These are phyloP conservation scores for Palythoa grandiflora DNA, from an alignment of 92 coral and sea anemone genomes.

Conservation along the genomic window DNA sequence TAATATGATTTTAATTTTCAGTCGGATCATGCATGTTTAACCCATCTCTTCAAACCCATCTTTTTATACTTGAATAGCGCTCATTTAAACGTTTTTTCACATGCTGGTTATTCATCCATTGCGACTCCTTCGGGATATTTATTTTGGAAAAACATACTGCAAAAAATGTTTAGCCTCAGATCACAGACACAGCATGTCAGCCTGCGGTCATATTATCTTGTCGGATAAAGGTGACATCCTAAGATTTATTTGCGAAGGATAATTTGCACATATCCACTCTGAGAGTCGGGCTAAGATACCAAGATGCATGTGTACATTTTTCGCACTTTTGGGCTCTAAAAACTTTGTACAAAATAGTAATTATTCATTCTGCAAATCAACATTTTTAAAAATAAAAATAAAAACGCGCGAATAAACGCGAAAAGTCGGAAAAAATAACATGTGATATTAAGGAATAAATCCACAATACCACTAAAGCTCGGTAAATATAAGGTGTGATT, in stretches of 20 bases:
- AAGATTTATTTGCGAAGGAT: conserved; percentile 11
- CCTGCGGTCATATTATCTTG: neutral
- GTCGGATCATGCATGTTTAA: conserved; percentile 9
- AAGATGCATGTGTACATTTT: neutral
- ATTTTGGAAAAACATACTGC: conserved; percentile 8
- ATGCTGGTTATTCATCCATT: neutral
- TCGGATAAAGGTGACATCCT: neutral
- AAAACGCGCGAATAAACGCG: too few species aligned
- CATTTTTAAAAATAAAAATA: too few species aligned
- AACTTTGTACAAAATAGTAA: neutral
- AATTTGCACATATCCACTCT: neutral
- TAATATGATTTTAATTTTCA: neutral
- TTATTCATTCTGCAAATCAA: neutral
- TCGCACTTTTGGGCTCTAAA: neutral
- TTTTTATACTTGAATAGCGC: conserved; percentile 6
- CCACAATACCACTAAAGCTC: too few species aligned
- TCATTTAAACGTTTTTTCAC: conserved; percentile 5
- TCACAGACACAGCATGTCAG: conserved; percentile 22
- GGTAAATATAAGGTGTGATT: too few species aligned
- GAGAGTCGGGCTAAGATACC: neutral
- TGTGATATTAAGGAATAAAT: too few species aligned
- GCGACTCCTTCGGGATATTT: conserved; percentile 26
- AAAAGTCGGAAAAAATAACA: too few species aligned
- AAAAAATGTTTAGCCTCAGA: conserved; percentile 9
- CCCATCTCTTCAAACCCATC: neutral